Percentiles rank a stretch among this genome's conserved stretches.
Evolutionary conservation across 2,888 invertebrate genomes (phyloP).

Genomic region (Tinea semifulvella): DNA sequence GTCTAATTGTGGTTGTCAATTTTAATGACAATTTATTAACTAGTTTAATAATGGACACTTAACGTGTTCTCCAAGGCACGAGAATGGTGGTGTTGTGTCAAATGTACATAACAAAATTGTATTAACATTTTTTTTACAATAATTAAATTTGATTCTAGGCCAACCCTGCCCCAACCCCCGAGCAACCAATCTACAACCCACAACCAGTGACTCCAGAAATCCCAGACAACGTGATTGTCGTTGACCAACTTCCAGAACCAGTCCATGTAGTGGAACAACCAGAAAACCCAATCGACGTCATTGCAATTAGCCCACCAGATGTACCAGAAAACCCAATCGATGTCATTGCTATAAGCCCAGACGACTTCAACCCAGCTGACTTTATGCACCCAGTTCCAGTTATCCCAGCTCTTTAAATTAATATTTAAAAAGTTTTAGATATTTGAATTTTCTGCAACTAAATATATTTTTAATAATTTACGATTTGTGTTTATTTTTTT

Average conservation of each 20-base stretch:
- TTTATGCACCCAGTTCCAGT: conserved; percentile 20
- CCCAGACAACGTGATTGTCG: conserved; percentile 5
- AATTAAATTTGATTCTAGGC: neutral
- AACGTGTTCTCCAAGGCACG: too few species aligned
- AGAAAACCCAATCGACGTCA: conserved; percentile 23
- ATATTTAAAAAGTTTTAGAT: too few species aligned
- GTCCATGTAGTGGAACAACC: conserved; percentile 15
- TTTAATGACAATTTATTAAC: too few species aligned
- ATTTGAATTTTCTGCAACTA: too few species aligned
- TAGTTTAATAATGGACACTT: too few species aligned
- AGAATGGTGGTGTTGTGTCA: too few species aligned
- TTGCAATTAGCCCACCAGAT: conserved; percentile 21
- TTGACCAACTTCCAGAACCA: conserved; percentile 15
- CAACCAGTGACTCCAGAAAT: neutral
- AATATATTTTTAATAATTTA: too few species aligned
- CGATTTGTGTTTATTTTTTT: too few species aligned
- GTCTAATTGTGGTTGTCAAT: too few species aligned
- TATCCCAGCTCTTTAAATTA: conserved; percentile 15
- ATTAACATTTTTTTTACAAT: too few species aligned
- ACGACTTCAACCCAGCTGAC: conserved; percentile 23
- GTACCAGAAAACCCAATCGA: conserved; percentile 22
- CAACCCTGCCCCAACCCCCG: neutral
- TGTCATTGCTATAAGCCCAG: conserved; percentile 21
- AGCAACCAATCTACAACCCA: conserved; percentile 4
- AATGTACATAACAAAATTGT: too few species aligned